Evolutionary conservation across 2,797 vertebrate species (phyloP).

Genomic region (Karalla daura): DNA sequence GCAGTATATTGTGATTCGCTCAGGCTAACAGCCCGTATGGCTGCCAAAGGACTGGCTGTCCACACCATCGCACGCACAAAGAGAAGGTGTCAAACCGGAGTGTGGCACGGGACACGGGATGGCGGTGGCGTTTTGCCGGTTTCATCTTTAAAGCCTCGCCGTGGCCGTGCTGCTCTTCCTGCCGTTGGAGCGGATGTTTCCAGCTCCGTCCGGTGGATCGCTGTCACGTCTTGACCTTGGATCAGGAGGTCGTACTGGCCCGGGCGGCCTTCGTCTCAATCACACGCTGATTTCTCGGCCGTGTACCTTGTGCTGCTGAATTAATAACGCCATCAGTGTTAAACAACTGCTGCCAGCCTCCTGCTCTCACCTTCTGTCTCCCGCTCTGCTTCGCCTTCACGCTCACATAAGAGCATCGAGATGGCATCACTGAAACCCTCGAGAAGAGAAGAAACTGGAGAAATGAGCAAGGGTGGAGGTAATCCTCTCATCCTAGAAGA

Average conservation of each 20-base stretch:
- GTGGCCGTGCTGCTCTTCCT: background rate
- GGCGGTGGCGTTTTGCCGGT: background rate
- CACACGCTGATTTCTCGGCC: conserved; percentile 51
- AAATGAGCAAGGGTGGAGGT: too few species aligned
- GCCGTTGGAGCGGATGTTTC: conserved; percentile 31
- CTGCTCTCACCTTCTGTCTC: conserved; percentile 38
- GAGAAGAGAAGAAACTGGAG: too few species aligned
- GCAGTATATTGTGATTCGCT: background rate
- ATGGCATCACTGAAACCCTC: too few species aligned
- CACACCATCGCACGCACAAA: background rate
- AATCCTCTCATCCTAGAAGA: too few species aligned
- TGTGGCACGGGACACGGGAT: background rate
- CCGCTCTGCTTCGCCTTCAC: background rate
- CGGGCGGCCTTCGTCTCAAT: conserved; percentile 48
- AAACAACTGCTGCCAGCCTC: conserved; percentile 44
- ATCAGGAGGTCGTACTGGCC: conserved; percentile 43
- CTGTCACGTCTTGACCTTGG: conserved; percentile 64
- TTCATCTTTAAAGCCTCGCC: conserved; percentile 19
- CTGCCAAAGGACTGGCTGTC: background rate
- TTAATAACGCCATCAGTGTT: conserved; percentile 73
- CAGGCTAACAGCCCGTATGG: background rate
- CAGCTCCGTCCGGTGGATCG: conserved; percentile 24
- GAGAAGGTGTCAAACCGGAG: background rate
- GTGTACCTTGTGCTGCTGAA: conserved; percentile 54
- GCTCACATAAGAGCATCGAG: conserved; percentile 8